Conservation (phyloP, 2,113 vertebrate genomes). For the Illadopsis cleaveri region DNA sequence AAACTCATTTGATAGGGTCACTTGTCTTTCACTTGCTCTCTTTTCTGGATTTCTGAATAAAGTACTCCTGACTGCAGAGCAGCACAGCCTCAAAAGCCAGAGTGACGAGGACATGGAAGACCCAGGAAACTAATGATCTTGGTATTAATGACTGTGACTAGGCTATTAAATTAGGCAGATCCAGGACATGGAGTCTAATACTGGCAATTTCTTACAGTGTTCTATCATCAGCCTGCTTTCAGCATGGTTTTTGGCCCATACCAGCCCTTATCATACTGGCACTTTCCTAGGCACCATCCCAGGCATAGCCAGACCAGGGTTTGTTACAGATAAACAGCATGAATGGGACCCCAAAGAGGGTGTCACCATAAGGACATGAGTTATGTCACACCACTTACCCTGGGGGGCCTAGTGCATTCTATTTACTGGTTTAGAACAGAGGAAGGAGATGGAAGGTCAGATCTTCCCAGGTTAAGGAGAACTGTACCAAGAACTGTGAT, state of each 20-base stretch:
- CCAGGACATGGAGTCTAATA: neutral
- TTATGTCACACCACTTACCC: neutral
- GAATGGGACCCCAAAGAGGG: neutral
- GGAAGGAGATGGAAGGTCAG: neutral
- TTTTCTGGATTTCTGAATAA: neutral
- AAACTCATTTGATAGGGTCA: neutral
- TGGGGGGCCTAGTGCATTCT: neutral
- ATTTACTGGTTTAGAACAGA: neutral
- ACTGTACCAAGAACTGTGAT: neutral
- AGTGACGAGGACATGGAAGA: neutral
- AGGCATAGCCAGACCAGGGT: fast-evolving
- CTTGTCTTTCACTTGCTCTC: neutral
- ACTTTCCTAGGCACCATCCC: neutral
- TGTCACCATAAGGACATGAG: neutral
- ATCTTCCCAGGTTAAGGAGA: neutral
- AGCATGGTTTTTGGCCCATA: neutral
- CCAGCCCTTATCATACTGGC: neutral
- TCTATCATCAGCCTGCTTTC: neutral
- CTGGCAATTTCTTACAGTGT: neutral
- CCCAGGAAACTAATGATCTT: neutral
- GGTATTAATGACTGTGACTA: neutral
- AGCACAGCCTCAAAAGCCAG: neutral
- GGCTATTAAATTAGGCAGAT: neutral
- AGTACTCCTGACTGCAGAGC: neutral
- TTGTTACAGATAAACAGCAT: neutral